Base-by-base conservation (phyloP, 2,797 vertebrate genomes). In the Pangasius mekongensis region DNA sequence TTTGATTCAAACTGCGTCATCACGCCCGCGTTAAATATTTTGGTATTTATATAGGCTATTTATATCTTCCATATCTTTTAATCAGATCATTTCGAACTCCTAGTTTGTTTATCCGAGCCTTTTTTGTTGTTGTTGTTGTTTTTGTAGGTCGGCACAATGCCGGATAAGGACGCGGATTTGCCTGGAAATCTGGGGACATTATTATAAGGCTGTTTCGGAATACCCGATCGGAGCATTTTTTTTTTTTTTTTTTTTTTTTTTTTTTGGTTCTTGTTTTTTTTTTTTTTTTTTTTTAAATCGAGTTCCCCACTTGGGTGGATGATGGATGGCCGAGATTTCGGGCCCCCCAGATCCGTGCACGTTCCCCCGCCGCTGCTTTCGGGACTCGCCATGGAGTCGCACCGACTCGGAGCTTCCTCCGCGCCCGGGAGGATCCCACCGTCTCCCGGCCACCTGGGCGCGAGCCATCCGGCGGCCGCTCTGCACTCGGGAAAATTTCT, bases 321-420 rank as follows among this genome's bases (percentile, higher is more conserved):
- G 97, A 99, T 99, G 98, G 98, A 99, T 98, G 98, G 98, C 96
- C 96, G 98, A 97, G 98, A 99, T 96, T 98, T 98, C 93, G 97
- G 97, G 95, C 96, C 96, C 93, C 97, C 97, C 93, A 97, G 97
- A 95, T 97, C 98, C 92, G 97, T 98, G 92, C 98, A 98, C 93
- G 96, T 97, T 87, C 98, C 97, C 86, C 97, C 98, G 87, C 97
- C 98, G 91, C 93, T 98, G 94, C 95, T 98, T 94, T 96, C 98
- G 89, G 97, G 97, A 91, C 94, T 99, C 95, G 95, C 97, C 22
- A 97, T 99, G 97, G 98, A 99, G 94, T 94, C 97, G 85, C 98
- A 97, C 94, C 97, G 97, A 87, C 96, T 97, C 94, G 97, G 97
- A 92, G 94, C 97, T 83, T 96, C 96, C n/a, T 94, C 96, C 4